These are phyloP conservation scores for Lerista edwardsae DNA, from an alignment of 2,797 vertebrate genomes.

Conservation along the genomic window DNA sequence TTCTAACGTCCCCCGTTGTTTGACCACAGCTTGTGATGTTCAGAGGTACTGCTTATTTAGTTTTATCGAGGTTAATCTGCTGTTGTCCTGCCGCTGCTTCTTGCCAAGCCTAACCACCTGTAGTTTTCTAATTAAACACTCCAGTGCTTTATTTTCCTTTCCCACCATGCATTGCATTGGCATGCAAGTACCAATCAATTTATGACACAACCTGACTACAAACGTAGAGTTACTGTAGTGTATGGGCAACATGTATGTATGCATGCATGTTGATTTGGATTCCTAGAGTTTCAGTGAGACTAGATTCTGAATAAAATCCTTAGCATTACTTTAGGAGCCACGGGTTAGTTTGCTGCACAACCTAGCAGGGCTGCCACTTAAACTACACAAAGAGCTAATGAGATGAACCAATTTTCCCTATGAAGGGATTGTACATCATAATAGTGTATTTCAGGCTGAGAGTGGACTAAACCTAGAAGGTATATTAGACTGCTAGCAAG, in stretches of 20 bases:
- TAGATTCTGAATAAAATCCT: background rate
- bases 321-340: background rate
- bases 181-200: no score
- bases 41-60: background rate
- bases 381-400: background rate
- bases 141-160: no score
- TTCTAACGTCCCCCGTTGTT: background rate
- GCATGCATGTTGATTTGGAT: background rate
- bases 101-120: no score
- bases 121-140: background rate
- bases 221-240: background rate
- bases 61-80: background rate
- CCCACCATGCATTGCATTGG: no score
- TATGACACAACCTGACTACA: no score
- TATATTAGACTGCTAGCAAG: background rate
- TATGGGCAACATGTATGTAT: background rate
- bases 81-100: accelerated
- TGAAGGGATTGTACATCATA: no score
- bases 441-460: background rate
- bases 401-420: background rate
- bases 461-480: background rate
- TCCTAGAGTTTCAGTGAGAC: background rate
- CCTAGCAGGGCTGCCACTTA: background rate
- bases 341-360: background rate
- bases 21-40: background rate